These are phyloP conservation scores for Theristicus caerulescens DNA, from an alignment of 2,113 vertebrate species.

Conservation along the genomic window DNA sequence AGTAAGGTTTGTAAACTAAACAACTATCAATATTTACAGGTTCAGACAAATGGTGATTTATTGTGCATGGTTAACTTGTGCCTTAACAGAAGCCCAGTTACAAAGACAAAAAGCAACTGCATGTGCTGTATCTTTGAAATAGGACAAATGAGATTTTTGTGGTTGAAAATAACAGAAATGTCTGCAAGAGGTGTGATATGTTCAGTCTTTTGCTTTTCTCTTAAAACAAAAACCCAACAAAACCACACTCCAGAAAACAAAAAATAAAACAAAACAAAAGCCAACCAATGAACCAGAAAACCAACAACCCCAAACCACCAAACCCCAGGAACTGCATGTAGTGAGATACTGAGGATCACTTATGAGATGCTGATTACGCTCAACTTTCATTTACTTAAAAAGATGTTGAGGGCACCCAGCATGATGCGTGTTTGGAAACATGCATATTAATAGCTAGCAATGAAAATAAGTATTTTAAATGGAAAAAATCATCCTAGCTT, in stretches of 20 bases:
- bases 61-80: background rate
- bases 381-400: background rate
- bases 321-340: background rate
- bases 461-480: background rate
- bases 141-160: background rate
- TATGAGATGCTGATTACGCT: background rate
- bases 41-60: slow-evolving; percentile 33
- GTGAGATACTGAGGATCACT: background rate
- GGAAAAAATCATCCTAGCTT: background rate
- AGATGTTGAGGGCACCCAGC: background rate
- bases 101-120: background rate
- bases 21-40: background rate
- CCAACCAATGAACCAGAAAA: background rate
- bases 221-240: background rate
- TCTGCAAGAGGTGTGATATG: background rate
- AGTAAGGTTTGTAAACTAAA: slow-evolving; percentile 1
- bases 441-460: background rate
- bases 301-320: background rate
- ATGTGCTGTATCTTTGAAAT: background rate
- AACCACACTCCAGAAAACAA: background rate
- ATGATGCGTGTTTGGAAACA: background rate
- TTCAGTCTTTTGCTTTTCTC: background rate
- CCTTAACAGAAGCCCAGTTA: background rate
- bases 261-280: background rate
- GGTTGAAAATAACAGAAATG: background rate